Base-by-base conservation (phyloP, 2,888 invertebrate species). In the Isoperla grammatica region DNA sequence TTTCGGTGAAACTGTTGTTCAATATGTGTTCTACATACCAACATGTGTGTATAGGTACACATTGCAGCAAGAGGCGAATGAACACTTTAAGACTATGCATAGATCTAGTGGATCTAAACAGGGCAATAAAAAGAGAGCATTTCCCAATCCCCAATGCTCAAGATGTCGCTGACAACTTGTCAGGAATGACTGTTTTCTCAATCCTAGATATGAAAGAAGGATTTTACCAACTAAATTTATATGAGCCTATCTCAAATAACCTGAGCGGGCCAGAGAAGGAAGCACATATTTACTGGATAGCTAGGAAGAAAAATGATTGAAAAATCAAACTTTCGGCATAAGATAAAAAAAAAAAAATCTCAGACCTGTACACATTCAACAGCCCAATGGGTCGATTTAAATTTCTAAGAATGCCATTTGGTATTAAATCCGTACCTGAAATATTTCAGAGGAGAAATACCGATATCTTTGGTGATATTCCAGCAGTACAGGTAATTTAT, bases 401-500 rank as follows among this genome's bases (percentile, higher is more conserved):
- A 54, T 63, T 61, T n/a, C 11, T 22, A 23, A 56, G 56, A 37
- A 23, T 63, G 29, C 64, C 63, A 1, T 64, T 61, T 45, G 64
- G 61, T 5, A 11, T 63, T 11, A 23, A 53, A 35, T 35, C 57
- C 9, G 49, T 15, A 6, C 22, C 22, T 20, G 6, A 19, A 61
- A 61, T 50, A 17, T 61, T 4, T 8, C 29, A 29, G 29, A 4
- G 29, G 23, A 66, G 64, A 56, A 71, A 69, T 63, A 64, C 66
- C 22, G 64, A 62, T 17, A 65, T 68, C 19, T 72, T 72, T 64
- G 71, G 69, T 17, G 69, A 70, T 48, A 71, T 72, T 40, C 65
- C 67, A 15, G 68, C 69, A 5, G 68, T 71, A 9, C 54, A 68
- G 8, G 61, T 72, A 1, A 72, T 72, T 62, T 70, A 71, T 59